Evolutionary conservation across 1,140 invertebrate genomes (phyloP), one percentile per base, ranked within the genome.

Genomic region (Orussus abietinus): DNA sequence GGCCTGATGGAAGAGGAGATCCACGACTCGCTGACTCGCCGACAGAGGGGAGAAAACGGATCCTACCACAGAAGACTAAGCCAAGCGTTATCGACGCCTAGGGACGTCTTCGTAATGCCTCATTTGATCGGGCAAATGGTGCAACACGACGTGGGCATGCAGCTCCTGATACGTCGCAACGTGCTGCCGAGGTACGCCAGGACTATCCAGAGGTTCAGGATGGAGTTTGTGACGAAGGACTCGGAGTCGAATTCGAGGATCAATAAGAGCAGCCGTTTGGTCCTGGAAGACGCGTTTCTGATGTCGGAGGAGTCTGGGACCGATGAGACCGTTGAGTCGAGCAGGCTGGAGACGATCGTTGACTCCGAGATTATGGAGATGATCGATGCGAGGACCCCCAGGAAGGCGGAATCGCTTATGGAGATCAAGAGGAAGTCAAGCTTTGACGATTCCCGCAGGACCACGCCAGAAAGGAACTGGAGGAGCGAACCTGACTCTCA

Each of bases 111-210:
- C 59, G 73, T 94, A 9, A 84, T 88, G 2, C 84, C 86, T 1
- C 93, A 98, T 76, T 69, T 96, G 6, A 90, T 96, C 66, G 90
- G 90, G 0, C 88, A 95, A 59, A 75, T 96, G 18, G 84, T 81
- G 0, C 84, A 88, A 55, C 88, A 91, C 53, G 73, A 82, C 15
- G 75, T 82, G 15, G 90, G 92, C 1, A 74, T 86, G 49, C 76
- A 84, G 12, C 61, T 86, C 1, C 57, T 93, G 1, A 57, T 79
- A 3, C 66, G 68, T 3, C 49, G 60, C 25, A 62, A 71, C 18
- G 64, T 72, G 4, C 44, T 74, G 5, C 71, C 72, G 18, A 52
- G 64, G 17, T 70, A 67, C 17, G 51, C 62, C 0, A 39, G 68
- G 14, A 48, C 65, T 1, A 38, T 72, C 12, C 63, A 70, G 13